Conservation (phyloP, 2,797 vertebrate species). For the Spondyliosoma cantharus region DNA sequence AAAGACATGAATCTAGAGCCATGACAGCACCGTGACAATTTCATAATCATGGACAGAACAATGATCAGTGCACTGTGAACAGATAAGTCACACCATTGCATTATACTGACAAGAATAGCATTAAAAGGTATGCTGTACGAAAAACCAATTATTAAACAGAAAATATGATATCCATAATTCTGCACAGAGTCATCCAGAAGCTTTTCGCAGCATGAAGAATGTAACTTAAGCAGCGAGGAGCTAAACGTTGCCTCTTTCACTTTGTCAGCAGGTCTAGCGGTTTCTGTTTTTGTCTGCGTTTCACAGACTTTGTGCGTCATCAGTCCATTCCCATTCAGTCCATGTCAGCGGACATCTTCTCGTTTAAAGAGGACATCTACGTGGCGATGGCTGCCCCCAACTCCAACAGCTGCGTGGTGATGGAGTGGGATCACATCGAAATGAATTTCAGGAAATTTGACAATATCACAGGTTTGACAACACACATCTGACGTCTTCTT, state of each 20-base stretch:
- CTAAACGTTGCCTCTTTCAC: conserved; percentile 21
- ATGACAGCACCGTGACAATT: too few species aligned
- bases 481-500: neutral
- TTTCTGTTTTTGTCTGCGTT: conserved; percentile 40
- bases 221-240: conserved; percentile 19
- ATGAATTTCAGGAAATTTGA: conserved; percentile 97
- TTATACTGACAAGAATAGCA: neutral
- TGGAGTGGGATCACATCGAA: conserved; percentile 99
- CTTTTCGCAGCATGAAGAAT: neutral
- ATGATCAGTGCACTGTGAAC: neutral
- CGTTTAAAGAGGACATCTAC: conserved; percentile 95
- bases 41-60: neutral
- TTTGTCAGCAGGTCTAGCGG: conserved; percentile 25
- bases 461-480: conserved; percentile 93
- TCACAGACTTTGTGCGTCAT: conserved; percentile 93
- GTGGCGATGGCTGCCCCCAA: conserved; percentile 95
- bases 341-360: conserved; percentile 95
- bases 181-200: neutral
- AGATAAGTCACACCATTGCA: neutral
- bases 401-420: conserved; percentile 96
- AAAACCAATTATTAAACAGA: neutral
- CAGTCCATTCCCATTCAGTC: conserved; percentile 95
- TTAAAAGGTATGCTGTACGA: neutral
- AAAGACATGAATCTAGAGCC: too few species aligned
- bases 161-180: neutral